Evolutionary conservation across 2,113 vertebrate genomes (phyloP).

Genomic region (Paradisaea rubra): DNA sequence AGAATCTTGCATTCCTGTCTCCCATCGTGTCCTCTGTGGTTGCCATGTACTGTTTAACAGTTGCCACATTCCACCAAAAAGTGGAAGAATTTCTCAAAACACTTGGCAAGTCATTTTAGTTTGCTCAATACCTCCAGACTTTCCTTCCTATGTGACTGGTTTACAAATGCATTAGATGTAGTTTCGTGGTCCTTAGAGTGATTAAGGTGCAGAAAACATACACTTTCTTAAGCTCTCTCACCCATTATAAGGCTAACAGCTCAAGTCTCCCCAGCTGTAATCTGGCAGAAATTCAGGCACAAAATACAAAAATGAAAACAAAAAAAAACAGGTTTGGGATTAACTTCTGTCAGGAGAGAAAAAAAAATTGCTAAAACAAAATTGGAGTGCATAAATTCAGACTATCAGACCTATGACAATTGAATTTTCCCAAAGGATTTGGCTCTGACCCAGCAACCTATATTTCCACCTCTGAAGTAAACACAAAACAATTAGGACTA

Average conservation of each 20-base stretch:
- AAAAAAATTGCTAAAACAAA: not conserved
- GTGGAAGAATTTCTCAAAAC: slow-evolving; percentile 23
- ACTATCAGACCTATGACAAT: not conserved
- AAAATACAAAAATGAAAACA: not conserved
- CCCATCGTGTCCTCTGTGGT: slow-evolving; percentile 8
- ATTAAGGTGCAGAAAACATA: not conserved
- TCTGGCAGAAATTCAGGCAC: not conserved
- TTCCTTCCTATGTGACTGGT: not conserved
- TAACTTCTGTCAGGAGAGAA: not conserved
- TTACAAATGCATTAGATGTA: not conserved
- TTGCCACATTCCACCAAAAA: slow-evolving; percentile 28
- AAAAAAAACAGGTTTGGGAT: not conserved
- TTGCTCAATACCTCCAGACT: not conserved
- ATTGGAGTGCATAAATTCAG: not conserved
- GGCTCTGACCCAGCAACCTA: not conserved
- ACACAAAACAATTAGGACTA: not conserved
- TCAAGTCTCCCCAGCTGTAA: not conserved
- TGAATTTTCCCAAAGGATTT: not conserved
- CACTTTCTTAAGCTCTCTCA: not conserved
- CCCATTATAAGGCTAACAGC: not conserved
- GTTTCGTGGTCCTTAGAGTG: not conserved
- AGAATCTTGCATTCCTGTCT: slow-evolving; percentile 24
- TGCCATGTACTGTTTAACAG: not conserved
- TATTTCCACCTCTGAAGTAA: not conserved
- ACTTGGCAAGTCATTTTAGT: not conserved